phyloP scores from a whole-genome alignment of 2,888 invertebrate genomes.

The Lamellibrachia columna region DNA sequence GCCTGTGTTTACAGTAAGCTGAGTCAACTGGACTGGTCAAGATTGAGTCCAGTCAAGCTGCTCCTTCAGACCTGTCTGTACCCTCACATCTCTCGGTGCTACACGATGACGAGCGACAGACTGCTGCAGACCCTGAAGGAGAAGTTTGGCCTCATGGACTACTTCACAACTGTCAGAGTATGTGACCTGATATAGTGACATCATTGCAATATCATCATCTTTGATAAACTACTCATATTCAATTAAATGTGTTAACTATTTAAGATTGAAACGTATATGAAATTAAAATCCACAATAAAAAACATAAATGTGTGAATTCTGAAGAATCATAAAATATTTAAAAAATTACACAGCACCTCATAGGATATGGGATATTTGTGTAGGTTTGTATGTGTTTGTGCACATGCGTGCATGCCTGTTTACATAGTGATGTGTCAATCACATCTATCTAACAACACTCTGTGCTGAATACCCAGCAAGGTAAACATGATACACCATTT shows the following conservation, averaged over 20 bases:
- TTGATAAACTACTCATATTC: not conserved
- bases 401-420: too few relatives aligned
- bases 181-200: conserved; percentile 13
- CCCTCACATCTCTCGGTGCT: conserved; percentile 51
- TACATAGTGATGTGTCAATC: too few relatives aligned
- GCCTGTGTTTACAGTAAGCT: conserved; percentile 6
- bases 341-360: too few relatives aligned
- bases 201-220: not conserved
- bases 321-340: too few relatives aligned
- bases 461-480: too few relatives aligned
- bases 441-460: too few relatives aligned
- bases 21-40: conserved; percentile 44
- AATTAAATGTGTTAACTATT: not conserved
- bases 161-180: conserved; percentile 59
- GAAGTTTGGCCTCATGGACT: conserved; percentile 56
- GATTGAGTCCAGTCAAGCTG: conserved; percentile 40
- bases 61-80: conserved; percentile 56
- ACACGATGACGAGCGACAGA: conserved; percentile 50
- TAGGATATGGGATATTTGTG: too few relatives aligned
- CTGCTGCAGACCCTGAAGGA: conserved; percentile 56
- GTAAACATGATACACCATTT: too few relatives aligned
- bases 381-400: too few relatives aligned
- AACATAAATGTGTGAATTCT: not conserved
- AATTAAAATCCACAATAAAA: not conserved
- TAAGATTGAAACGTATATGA: not conserved